Conservation (phyloP, 2,113 vertebrate species). For the Ceratotherium simum region DNA sequence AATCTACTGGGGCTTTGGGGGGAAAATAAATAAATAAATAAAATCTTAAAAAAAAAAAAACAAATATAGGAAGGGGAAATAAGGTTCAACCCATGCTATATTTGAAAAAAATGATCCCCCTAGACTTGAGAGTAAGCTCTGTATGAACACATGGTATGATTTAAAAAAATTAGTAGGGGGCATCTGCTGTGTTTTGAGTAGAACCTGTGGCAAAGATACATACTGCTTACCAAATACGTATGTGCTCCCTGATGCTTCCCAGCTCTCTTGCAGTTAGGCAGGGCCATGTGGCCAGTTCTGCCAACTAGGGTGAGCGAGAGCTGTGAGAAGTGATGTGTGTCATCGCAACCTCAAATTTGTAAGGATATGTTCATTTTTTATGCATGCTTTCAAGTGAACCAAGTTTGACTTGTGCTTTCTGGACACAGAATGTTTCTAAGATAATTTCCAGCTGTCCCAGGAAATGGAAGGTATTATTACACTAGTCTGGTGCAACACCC, state of each 20-base stretch:
- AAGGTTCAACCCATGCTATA: neutral
- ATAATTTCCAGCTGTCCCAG: neutral
- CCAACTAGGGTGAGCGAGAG: neutral
- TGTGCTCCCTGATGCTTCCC: neutral
- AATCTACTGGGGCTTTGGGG: too few relatives aligned
- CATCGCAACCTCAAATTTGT: neutral
- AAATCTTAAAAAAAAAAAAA: too few relatives aligned
- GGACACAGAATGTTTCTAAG: neutral
- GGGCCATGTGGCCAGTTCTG: neutral
- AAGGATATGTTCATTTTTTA: neutral
- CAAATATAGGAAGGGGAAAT: neutral
- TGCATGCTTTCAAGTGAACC: neutral
- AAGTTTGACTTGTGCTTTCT: constrained; percentile 25
- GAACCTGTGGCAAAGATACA: neutral
- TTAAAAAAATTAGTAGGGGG: neutral
- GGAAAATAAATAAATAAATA: too few relatives aligned
- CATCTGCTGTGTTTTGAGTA: neutral
- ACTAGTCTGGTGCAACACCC: neutral
- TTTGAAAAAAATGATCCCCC: neutral
- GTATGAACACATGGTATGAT: neutral
- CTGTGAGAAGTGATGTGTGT: neutral
- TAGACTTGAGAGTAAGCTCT: neutral
- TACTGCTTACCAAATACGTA: neutral
- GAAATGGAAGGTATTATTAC: neutral
- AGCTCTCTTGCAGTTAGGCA: neutral